Conservation (phyloP, 2,797 vertebrate genomes). For the Neopelma chrysocephalum region DNA sequence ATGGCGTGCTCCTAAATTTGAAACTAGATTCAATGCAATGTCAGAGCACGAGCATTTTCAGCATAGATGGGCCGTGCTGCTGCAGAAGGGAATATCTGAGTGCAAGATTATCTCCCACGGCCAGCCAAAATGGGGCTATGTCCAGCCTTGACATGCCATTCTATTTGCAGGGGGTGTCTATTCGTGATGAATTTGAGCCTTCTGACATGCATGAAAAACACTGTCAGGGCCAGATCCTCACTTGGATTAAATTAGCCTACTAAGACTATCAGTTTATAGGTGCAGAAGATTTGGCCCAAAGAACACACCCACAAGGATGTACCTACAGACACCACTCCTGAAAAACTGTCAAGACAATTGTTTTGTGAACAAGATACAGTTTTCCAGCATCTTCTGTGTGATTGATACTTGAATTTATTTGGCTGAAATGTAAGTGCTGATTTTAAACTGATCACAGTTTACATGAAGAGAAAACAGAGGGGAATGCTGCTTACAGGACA, state of each 20-base stretch:
- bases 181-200: constrained; percentile 41
- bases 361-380: not conserved
- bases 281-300: not conserved
- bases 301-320: not conserved
- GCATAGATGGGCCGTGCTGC: constrained; percentile 54
- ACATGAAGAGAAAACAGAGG: not conserved
- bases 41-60: constrained; percentile 69
- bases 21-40: constrained; percentile 64
- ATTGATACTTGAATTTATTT: not conserved
- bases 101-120: constrained; percentile 38
- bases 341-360: not conserved
- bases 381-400: not conserved
- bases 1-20: constrained; percentile 81
- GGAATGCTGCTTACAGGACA: not conserved
- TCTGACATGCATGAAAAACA: constrained; percentile 6
- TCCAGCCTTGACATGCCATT: constrained; percentile 63
- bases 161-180: constrained; percentile 59
- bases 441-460: not conserved
- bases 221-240: not conserved
- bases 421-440: not conserved
- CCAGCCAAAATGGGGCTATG: constrained; percentile 3
- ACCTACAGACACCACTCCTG: not conserved
- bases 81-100: constrained; percentile 56
- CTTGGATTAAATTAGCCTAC: not conserved
- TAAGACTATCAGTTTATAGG: not conserved